Evolutionary conservation across 2,888 invertebrate genomes (phyloP), one percentile per base, ranked within the genome.

Genomic region (Saturnia pavonia): DNA sequence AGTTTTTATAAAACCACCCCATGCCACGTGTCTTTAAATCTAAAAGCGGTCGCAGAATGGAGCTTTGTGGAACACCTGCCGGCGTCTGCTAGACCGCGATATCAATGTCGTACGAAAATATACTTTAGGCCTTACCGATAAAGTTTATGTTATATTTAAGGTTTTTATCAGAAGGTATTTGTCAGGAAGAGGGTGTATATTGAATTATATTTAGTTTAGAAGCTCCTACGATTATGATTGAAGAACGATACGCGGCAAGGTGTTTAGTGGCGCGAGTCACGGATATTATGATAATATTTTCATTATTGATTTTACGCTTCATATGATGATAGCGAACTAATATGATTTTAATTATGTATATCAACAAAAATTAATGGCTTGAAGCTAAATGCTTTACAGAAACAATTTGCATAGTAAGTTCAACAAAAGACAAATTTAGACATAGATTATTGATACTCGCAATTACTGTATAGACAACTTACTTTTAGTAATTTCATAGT

Each of bases 171-270:
- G 76, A 79, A 82, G 80, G 84, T 90, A 91, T 92, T 92, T 90
- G 91, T 91, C 92, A 92, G 94, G 92, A 93, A 92, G 93, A 93
- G 93, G 93, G 94, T 91, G 92, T 91, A 87, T 88, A 90, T 90
- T 88, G 89, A 89, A 91, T 91, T 94, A 93, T 93, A 92, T 93
- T 92, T 92, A 93, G 93, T 91, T 27, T 87, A 84, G 85, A 89
- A 87, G 88, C 90, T 90, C 89, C 90, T 89, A 88, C 85, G 85
- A 87, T 86, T 86, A 88, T 90, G 92, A 91, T 91, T 86, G 85
- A 90, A 90, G 87, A 90, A 90, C 88, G 90, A 91, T 91, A 91
- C 77, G 85, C 79, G 88, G 89, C 94, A 92, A 93, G 93, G 92
- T 93, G 93, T 91, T 87, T 60, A 60, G 4, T 84, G 72, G 75